A percentile compares a stretch with the other conserved stretches of the same genome.
Evolutionary conservation across 1,140 invertebrate species (phyloP).

Genomic region (Heliconius hermathena): DNA sequence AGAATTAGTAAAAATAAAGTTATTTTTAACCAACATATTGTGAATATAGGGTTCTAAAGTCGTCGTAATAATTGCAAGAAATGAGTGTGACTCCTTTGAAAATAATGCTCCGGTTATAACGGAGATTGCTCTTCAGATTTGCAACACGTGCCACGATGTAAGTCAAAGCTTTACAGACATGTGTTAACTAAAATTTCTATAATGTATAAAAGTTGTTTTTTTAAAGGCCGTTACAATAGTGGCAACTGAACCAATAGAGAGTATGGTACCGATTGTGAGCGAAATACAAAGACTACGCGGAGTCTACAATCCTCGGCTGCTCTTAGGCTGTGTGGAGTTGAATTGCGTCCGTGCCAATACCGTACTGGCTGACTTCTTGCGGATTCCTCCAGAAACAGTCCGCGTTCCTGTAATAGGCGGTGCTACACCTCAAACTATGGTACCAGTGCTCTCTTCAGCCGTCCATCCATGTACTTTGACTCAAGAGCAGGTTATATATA

Average conservation of each 20-base stretch:
- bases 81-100: conserved; percentile 67
- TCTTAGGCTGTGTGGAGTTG: conserved; percentile 91
- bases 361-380: conserved; percentile 83
- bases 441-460: conserved; percentile 90
- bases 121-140: conserved; percentile 76
- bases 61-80: conserved; percentile 79
- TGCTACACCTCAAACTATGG: conserved; percentile 88
- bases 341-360: conserved; percentile 90
- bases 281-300: conserved; percentile 83
- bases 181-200: too few relatives aligned
- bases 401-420: conserved; percentile 92
- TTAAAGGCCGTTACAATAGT: conserved; percentile 60
- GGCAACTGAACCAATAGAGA: conserved; percentile 83
- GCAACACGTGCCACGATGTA: conserved; percentile 80
- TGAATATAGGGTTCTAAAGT: conserved; percentile 77
- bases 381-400: conserved; percentile 85
- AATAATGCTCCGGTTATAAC: conserved; percentile 76
- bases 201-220: background rate
- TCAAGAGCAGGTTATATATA: conserved; percentile 62
- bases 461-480: conserved; percentile 75
- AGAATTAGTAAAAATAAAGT: background rate
- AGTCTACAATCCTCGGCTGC: conserved; percentile 85
- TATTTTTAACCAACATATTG: background rate
- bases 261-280: conserved; percentile 82
- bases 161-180: conserved; percentile 27